Evolutionary conservation across 2,888 invertebrate genomes (phyloP).

Genomic region (Melanchra persicariae): DNA sequence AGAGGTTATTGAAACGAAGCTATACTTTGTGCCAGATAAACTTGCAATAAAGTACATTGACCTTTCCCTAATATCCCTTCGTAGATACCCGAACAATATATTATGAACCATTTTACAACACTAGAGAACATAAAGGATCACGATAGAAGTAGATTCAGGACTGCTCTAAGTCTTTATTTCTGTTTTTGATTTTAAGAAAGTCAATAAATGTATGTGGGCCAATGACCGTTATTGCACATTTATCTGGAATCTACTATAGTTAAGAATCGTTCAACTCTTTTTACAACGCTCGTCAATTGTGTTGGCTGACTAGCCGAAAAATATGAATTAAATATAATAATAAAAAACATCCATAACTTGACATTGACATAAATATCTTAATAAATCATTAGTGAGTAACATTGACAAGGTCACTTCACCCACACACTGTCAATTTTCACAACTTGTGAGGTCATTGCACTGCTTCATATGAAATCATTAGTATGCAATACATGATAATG

Average conservation of each 20-base stretch:
- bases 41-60: too few species aligned
- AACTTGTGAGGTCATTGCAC: slow-evolving; percentile 46
- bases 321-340: neutral
- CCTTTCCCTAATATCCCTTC: too few species aligned
- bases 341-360: slow-evolving; percentile 26
- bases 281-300: neutral
- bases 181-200: too few species aligned
- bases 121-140: too few species aligned
- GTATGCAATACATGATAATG: slow-evolving; percentile 30
- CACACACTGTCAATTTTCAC: slow-evolving; percentile 12
- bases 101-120: too few species aligned
- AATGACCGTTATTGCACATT: too few species aligned
- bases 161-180: too few species aligned
- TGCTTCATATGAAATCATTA: slow-evolving; percentile 33
- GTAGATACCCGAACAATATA: too few species aligned
- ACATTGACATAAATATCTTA: slow-evolving; percentile 49
- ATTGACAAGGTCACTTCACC: slow-evolving; percentile 45
- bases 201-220: too few species aligned
- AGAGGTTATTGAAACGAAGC: neutral
- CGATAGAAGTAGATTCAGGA: too few species aligned
- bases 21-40: too few species aligned
- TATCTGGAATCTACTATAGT: too few species aligned
- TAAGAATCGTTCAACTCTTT: neutral
- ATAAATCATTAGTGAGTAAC: slow-evolving; percentile 30
- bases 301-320: neutral